phyloP scores from a whole-genome alignment of 2,888 invertebrate species.

The Chaetogeoica ovagalla region DNA sequence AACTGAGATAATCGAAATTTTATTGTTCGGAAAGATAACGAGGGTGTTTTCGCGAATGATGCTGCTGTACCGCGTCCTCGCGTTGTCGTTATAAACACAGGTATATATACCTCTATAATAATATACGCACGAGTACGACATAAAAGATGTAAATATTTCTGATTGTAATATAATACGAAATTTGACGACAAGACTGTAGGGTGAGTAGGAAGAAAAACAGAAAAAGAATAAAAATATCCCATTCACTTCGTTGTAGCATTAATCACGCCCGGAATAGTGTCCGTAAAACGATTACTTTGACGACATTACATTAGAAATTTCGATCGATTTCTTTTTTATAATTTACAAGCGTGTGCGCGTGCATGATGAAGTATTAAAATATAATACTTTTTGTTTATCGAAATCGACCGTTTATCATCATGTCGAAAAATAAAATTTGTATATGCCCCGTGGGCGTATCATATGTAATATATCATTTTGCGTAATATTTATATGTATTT shows the following conservation, averaged over 20 bases:
- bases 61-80: not conserved
- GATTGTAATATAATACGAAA: not conserved
- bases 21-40: constrained; percentile 53
- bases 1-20: constrained; percentile 53
- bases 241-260: not conserved
- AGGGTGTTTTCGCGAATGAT: constrained; percentile 41
- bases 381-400: too few relatives aligned
- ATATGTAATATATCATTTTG: too few relatives aligned
- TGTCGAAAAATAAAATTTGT: too few relatives aligned
- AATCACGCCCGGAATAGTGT: not conserved
- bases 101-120: not conserved
- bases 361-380: too few relatives aligned
- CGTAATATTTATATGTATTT: too few relatives aligned
- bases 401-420: too few relatives aligned
- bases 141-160: not conserved
- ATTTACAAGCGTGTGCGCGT: too few relatives aligned
- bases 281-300: too few relatives aligned
- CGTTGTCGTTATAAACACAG: constrained; percentile 1
- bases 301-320: too few relatives aligned
- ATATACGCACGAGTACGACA: not conserved
- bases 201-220: not conserved
- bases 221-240: not conserved
- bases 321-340: too few relatives aligned
- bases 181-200: not conserved
- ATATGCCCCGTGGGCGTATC: too few relatives aligned